Evolutionary conservation across 2,113 vertebrate genomes (phyloP).

Genomic region (Bubo bubo): DNA sequence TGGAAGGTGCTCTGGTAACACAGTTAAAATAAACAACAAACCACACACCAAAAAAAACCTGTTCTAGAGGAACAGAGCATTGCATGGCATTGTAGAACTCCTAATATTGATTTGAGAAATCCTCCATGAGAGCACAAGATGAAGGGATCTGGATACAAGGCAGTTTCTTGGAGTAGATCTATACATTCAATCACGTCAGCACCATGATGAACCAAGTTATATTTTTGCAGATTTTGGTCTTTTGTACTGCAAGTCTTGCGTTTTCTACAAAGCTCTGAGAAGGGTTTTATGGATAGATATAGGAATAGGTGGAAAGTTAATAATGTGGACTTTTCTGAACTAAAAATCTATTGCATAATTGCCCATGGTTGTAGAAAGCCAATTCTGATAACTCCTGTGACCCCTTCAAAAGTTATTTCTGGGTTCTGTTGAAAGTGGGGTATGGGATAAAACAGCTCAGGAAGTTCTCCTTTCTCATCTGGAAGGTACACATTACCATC

Average conservation of each 20-base stretch:
- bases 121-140: not conserved
- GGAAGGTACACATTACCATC: not conserved
- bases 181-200: not conserved
- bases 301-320: not conserved
- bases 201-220: not conserved
- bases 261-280: not conserved
- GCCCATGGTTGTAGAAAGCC: not conserved
- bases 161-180: not conserved
- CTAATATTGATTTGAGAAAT: not conserved
- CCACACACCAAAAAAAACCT: not conserved
- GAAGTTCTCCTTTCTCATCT: not conserved
- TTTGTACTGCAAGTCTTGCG: not conserved
- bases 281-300: not conserved
- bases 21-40: not conserved
- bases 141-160: not conserved
- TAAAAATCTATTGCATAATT: not conserved
- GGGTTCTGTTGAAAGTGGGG: not conserved
- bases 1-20: not conserved
- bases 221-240: not conserved
- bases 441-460: not conserved
- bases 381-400: not conserved
- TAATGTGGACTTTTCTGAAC: not conserved
- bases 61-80: not conserved
- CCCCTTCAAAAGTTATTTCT: not conserved
- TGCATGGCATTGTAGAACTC: not conserved